phyloP scores from a whole-genome alignment of 2,797 vertebrate species.

The Coregonus ussuriensis region DNA sequence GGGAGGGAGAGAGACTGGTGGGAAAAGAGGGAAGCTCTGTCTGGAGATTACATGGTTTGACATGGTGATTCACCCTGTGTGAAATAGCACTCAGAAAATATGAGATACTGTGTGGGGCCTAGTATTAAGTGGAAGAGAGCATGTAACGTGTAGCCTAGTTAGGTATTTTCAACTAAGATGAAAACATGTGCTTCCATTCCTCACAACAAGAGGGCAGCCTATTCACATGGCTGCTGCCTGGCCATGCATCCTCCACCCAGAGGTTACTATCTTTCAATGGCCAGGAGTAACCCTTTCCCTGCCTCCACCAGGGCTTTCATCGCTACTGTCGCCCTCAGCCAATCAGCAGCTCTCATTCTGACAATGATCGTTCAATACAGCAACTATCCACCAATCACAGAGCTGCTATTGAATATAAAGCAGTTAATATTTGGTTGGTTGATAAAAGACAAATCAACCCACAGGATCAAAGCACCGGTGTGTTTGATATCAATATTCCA shows the following conservation, averaged over 20 bases:
- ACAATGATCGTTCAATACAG: slow-evolving; percentile 32
- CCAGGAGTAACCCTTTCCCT: slow-evolving; percentile 52
- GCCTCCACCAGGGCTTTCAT: slow-evolving; percentile 38
- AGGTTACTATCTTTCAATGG: slow-evolving; percentile 70
- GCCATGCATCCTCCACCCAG: background rate
- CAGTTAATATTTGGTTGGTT: slow-evolving; percentile 18
- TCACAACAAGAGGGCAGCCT: slow-evolving; percentile 53
- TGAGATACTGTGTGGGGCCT: background rate
- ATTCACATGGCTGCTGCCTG: background rate
- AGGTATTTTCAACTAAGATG: background rate
- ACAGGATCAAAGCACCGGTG: background rate
- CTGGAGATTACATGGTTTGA: background rate
- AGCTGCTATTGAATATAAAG: background rate
- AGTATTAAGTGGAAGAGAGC: background rate
- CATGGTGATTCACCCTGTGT: background rate
- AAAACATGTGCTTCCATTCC: background rate
- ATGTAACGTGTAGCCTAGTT: background rate
- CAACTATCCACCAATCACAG: slow-evolving; percentile 3
- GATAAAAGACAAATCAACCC: background rate
- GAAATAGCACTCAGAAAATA: background rate
- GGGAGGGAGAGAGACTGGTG: background rate
- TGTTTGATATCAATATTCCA: background rate
- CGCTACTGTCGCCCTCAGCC: slow-evolving; percentile 30
- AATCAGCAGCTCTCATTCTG: slow-evolving; percentile 24
- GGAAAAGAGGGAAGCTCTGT: too few relatives aligned